Percentiles rank a stretch among this genome's conserved stretches.
Conservation (phyloP, 2,888 invertebrate species). For the Calliscelio sp. region DNA sequence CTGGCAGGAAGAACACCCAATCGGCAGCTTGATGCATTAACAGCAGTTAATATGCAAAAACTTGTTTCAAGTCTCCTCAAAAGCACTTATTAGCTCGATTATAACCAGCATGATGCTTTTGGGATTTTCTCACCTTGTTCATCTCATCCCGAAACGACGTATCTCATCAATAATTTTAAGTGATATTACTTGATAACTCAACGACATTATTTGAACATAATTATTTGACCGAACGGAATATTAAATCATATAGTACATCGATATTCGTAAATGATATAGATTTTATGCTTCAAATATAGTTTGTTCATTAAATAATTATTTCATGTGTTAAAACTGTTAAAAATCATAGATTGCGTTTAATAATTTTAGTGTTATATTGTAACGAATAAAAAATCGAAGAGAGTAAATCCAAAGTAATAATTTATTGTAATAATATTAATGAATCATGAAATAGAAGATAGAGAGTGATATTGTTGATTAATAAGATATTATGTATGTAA, state of each 20-base stretch:
- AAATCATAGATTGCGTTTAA: not conserved
- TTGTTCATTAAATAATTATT: slow-evolving; percentile 17
- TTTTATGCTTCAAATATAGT: not conserved
- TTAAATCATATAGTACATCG: not conserved
- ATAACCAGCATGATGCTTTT: slow-evolving; percentile 74
- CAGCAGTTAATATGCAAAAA: slow-evolving; percentile 57
- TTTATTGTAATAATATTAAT: slow-evolving; percentile 7
- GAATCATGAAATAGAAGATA: slow-evolving; percentile 10
- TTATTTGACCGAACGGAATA: slow-evolving; percentile 20
- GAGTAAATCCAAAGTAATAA: slow-evolving; percentile 21
- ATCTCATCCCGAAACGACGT: slow-evolving; percentile 42
- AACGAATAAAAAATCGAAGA: not conserved
- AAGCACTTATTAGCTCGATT: slow-evolving; percentile 71
- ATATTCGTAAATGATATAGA: not conserved
- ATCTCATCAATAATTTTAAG: slow-evolving; percentile 59
- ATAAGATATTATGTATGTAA: slow-evolving; percentile 28
- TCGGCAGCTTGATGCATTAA: slow-evolving; percentile 84
- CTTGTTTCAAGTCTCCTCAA: slow-evolving; percentile 67
- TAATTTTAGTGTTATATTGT: not conserved
- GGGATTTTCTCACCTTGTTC: slow-evolving; percentile 55
- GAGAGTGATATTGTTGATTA: slow-evolving; percentile 38
- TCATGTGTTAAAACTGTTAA: not conserved
- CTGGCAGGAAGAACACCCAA: slow-evolving; percentile 83
- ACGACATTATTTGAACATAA: slow-evolving; percentile 34
- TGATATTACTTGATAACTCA: slow-evolving; percentile 31